These are phyloP conservation scores for Spicauda simplicius DNA, from an alignment of 2,888 invertebrate species.

Conservation along the genomic window DNA sequence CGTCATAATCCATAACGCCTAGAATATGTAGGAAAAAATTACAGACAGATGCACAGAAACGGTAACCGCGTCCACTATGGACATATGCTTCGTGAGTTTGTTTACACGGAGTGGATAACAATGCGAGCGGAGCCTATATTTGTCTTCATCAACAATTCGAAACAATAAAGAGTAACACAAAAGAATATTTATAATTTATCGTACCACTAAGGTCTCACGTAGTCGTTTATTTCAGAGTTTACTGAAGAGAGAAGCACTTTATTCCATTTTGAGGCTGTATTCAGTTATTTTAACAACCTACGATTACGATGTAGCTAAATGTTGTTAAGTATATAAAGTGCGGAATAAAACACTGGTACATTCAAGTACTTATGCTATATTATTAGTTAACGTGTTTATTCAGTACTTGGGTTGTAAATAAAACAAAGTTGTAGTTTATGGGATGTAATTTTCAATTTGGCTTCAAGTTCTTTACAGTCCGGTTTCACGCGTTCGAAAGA, in stretches of 20 bases:
- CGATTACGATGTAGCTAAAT: too few relatives aligned
- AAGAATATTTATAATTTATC: conserved; percentile 36
- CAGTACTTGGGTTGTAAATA: too few relatives aligned
- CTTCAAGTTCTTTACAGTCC: too few relatives aligned
- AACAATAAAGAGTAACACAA: conserved; percentile 37
- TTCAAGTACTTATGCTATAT: too few relatives aligned
- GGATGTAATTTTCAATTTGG: too few relatives aligned
- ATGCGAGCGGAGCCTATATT: conserved; percentile 30
- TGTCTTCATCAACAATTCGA: conserved; percentile 38
- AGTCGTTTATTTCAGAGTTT: conserved; percentile 19
- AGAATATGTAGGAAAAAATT: not conserved
- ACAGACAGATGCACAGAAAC: not conserved
- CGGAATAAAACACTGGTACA: too few relatives aligned
- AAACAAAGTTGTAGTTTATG: too few relatives aligned
- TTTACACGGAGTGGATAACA: conserved; percentile 32
- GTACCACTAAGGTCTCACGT: conserved; percentile 21
- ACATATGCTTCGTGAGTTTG: conserved; percentile 11
- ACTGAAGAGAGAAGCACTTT: not conserved
- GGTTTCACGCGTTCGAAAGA: too few relatives aligned
- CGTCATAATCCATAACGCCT: too few relatives aligned
- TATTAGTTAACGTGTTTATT: too few relatives aligned
- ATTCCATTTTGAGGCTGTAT: not conserved
- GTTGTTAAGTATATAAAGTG: too few relatives aligned
- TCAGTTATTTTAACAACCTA: too few relatives aligned
- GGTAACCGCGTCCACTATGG: conserved; percentile 12